Base-by-base conservation (phyloP, 2,113 vertebrate genomes). In the Cygnus atratus region DNA sequence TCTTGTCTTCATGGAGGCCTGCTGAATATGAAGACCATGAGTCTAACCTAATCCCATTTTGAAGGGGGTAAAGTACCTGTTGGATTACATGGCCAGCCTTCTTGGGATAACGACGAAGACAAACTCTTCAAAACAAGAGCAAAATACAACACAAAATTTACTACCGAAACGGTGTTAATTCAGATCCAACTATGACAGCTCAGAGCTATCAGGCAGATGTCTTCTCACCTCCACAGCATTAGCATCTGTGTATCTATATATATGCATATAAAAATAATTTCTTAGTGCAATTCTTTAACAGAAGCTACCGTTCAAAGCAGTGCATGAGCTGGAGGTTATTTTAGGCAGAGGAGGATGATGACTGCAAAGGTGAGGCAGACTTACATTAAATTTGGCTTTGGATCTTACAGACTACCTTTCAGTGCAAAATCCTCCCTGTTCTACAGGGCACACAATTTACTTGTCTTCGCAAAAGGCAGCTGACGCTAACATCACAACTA, bases 391-490 rank as follows among this genome's bases (percentile, higher is more conserved):
- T 84, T 88, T 92, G 57, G 48, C 88, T 90, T 80, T 87, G 57
- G 76, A 90, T 75, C 48, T 77, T 78, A 72, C 22, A 54, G 80
- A 71, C 75, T 84, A 65, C 68, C 52, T 87, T 84, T 88, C 65
- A 50, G 61, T 86, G 39, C 68, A 84, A 95, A 95, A 93, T 90
- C 68, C 81, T 59, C 72, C 90, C 61, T 86, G 13, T 90, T 92
- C 76, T 90, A 59, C 66, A 80, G 50, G 66, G 67, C 4, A 2
- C 80, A 13, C 83, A 91, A 94, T 94, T 91, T 85, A 84, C 74
- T 75, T 84, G 77, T 90, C 92, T 95, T 87, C 84, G 81, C 48
- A 92, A 94, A 96, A 93, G 65, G 72, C 65, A 88, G 65, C 85
- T 85, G 84, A 95, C 88, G 59, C 52, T 31, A 81, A 76, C 14